Base-by-base conservation (phyloP, 1,140 invertebrate species). In the Colletes latitarsis region DNA sequence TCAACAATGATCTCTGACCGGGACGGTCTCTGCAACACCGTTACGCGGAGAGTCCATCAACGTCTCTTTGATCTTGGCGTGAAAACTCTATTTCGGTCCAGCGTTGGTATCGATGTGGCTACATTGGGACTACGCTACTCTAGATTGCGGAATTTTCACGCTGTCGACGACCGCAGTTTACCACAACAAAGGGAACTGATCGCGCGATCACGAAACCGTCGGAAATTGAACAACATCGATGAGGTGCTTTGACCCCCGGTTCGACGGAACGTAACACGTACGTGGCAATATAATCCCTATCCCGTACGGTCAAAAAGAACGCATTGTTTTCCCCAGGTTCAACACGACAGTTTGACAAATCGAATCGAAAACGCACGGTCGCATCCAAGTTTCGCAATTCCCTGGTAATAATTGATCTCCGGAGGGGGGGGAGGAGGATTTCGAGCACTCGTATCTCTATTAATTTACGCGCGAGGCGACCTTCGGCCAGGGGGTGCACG, bases 1-100 rank as follows among this genome's bases (percentile, higher is more conserved):
- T 17, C 49, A 55, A 63, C 77, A 53, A 78, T 55, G 58, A 78
- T 73, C 58, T 55, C 58, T 78, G 77, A 73, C 19, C 66, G 19
- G 49, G 14, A 2, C 6, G 5, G 17, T 43, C 63, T 64, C n/a
- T 3, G n/a, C 5, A 15, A 14, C 12, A 12, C 1, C 15, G 76
- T 49, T 72, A 17, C 43, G 8, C 53, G 57, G 4, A 5, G 43
- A 12, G 49, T 72, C 58, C 58, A 73, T 64, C 69, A 64, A 17
- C 19, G 68, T 78, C 68, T 53, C 69, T 78, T 78, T 78, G 77
- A 78, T 78, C 77, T 78, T 41, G 46, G 14, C 76, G 19, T 64
- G 69, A 62, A 78, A 78, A 73, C 62, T 70, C 69, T 78, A 78
- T 78, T 78, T 63, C 6, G 58, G 58, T 70, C 21, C 4, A 21